A percentile compares a stretch with the other conserved stretches of the same genome.
phyloP scores from a whole-genome alignment of 2,797 vertebrate species.

The Pyrocephalus nanus region DNA sequence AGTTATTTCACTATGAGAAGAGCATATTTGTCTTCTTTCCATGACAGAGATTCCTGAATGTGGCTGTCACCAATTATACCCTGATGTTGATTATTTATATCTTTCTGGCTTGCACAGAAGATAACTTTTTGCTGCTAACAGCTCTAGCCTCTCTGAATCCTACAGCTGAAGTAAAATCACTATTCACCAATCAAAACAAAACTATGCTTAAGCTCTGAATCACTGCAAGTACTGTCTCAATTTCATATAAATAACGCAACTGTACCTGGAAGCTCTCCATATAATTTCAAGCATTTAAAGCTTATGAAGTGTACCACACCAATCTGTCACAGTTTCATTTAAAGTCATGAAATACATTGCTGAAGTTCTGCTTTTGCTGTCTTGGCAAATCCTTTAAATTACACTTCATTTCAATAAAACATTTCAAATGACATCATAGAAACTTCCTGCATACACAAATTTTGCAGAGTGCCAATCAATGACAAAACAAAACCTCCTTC shows the following conservation, averaged over 20 bases:
- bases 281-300: slow-evolving; percentile 59
- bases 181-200: slow-evolving; percentile 37
- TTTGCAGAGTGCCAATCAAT: slow-evolving; percentile 38
- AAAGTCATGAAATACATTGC: slow-evolving; percentile 40
- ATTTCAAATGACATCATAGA: slow-evolving; percentile 60
- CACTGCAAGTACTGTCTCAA: not conserved
- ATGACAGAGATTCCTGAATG: not conserved
- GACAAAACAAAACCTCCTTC: not conserved
- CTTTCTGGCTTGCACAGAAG: not conserved
- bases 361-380: slow-evolving; percentile 58
- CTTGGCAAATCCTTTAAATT: slow-evolving; percentile 62
- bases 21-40: not conserved
- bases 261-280: slow-evolving; percentile 49
- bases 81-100: not conserved
- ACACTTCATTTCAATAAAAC: slow-evolving; percentile 47
- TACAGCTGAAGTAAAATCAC: not conserved
- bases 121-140: not conserved
- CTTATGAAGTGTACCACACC: slow-evolving; percentile 51
- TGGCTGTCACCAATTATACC: not conserved
- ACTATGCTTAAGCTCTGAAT: slow-evolving; percentile 24
- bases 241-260: slow-evolving; percentile 53
- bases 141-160: slow-evolving; percentile 4
- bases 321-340: slow-evolving; percentile 59
- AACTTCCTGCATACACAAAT: slow-evolving; percentile 35
- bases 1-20: not conserved